These are phyloP conservation scores for Polymixis lichenea DNA, from an alignment of 2,888 invertebrate genomes.

Conservation along the genomic window DNA sequence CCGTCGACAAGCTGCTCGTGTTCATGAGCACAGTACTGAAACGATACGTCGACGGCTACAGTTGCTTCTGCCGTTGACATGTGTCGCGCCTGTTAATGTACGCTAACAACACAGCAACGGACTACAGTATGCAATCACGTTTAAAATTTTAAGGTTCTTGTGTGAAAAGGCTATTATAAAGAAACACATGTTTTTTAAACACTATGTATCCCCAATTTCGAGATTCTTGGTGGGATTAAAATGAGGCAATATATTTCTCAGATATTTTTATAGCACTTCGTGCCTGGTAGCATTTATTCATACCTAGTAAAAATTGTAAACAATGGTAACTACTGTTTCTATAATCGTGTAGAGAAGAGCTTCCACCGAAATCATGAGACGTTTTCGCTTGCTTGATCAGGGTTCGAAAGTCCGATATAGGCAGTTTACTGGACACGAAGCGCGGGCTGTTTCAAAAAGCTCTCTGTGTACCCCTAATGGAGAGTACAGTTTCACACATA, in stretches of 20 bases:
- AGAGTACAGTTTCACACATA: conserved; percentile 6
- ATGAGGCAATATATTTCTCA: conserved; percentile 24
- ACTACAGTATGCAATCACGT: no score
- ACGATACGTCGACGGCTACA: no score
- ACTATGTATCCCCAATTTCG: not conserved
- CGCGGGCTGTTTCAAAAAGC: not conserved
- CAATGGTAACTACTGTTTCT: conserved; percentile 34
- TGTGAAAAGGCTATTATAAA: conserved; percentile 7
- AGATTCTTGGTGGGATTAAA: conserved; percentile 30
- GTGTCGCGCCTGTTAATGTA: no score
- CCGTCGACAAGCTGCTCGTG: no score
- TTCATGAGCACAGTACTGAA: no score
- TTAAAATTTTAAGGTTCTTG: not conserved
- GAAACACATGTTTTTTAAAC: no score
- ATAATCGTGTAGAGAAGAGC: conserved; percentile 1
- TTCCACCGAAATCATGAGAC: not conserved
- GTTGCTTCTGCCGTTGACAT: no score
- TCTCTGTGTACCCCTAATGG: no score
- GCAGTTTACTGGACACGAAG: conserved; percentile 3
- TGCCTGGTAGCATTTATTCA: conserved; percentile 7
- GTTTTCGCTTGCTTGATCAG: not conserved
- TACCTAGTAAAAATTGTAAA: conserved; percentile 8
- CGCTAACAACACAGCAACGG: not conserved
- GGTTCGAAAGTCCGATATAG: no score
- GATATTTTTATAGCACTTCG: conserved; percentile 34